phyloP scores from a whole-genome alignment of 2,888 invertebrate species.

The Chloromyia formosa region DNA sequence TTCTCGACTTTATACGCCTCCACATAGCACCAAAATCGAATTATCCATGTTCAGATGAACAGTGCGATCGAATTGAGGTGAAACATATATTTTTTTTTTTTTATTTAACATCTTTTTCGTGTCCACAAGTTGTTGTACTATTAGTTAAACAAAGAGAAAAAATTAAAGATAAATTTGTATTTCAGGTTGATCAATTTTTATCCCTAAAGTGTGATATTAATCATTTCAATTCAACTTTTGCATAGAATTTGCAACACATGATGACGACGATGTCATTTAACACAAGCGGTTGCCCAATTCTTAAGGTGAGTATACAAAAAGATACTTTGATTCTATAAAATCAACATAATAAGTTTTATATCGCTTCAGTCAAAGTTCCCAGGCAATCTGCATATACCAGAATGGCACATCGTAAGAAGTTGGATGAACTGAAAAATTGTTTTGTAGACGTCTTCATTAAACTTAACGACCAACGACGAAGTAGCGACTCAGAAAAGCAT shows the following conservation, averaged over 20 bases:
- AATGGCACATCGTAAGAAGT: neutral
- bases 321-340: conserved; percentile 4
- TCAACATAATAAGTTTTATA: neutral
- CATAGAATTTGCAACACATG: conserved; percentile 17
- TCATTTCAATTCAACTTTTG: conserved; percentile 10
- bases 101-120: no score
- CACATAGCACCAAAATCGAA: neutral
- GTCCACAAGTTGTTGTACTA: no score
- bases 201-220: conserved; percentile 24
- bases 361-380: neutral
- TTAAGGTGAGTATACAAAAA: conserved; percentile 11
- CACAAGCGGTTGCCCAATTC: conserved; percentile 10
- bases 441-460: neutral
- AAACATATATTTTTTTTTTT: neutral
- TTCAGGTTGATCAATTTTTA: neutral
- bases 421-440: conserved; percentile 1
- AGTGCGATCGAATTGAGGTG: neutral
- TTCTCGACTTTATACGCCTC: neutral
- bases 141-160: no score
- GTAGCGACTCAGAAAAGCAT: neutral
- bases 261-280: neutral
- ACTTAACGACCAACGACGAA: neutral
- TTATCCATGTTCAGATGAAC: neutral
- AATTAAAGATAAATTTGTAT: neutral
- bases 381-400: neutral